Conservation (phyloP, 2,888 invertebrate genomes). For the Drosophila mettleri region DNA sequence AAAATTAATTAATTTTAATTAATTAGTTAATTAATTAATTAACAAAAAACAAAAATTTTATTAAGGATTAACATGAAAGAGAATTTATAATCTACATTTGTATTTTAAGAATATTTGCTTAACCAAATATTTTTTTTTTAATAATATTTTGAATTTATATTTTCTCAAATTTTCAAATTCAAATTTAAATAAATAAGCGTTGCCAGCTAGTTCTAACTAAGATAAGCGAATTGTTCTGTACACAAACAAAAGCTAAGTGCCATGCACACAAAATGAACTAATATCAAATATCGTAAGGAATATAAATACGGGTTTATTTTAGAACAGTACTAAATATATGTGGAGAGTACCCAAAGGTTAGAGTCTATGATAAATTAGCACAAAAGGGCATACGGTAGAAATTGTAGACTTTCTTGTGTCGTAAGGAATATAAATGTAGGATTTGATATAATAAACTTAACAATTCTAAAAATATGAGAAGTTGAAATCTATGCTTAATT, state of each 20-base stretch:
- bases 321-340: background rate
- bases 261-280: background rate
- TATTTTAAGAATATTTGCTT: too few relatives aligned
- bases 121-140: background rate
- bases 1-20: too few relatives aligned
- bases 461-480: background rate
- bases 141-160: background rate
- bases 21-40: too few relatives aligned
- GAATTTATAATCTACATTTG: too few relatives aligned
- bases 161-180: slow-evolving; percentile 30
- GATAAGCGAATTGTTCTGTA: background rate
- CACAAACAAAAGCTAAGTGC: slow-evolving; percentile 1
- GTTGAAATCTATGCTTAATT: background rate
- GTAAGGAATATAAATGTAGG: background rate
- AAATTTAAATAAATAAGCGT: slow-evolving; percentile 25
- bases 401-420: background rate
- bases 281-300: slow-evolving; percentile 9
- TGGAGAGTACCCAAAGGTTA: background rate
- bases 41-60: too few relatives aligned
- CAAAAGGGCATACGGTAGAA: background rate
- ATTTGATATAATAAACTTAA: too few relatives aligned
- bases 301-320: background rate
- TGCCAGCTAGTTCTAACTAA: slow-evolving; percentile 12
- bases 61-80: too few relatives aligned
- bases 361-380: background rate